These are phyloP conservation scores for Kuschelorhynchus macadamiae DNA, from an alignment of 2,888 invertebrate genomes.

Conservation along the genomic window DNA sequence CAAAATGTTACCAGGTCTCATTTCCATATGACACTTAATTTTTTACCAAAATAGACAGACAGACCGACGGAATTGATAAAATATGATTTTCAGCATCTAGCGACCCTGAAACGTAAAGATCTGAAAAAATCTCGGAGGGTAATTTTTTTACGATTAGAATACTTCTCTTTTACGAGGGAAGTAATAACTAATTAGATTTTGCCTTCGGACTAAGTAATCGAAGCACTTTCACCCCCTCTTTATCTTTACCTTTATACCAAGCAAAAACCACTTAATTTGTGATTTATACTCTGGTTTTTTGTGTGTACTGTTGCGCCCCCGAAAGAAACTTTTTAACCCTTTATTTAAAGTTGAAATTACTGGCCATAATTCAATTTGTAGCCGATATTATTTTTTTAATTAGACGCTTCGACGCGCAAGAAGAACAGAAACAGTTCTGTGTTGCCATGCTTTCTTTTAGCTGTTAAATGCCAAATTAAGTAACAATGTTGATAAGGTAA, in stretches of 20 bases:
- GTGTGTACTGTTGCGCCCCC: conserved; percentile 36
- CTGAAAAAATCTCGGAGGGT: too few species aligned
- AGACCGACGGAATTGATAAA: too few species aligned
- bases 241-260: conserved; percentile 53
- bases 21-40: too few species aligned
- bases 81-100: too few species aligned
- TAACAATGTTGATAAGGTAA: conserved; percentile 19
- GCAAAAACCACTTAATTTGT: conserved; percentile 64
- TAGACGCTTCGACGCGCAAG: conserved; percentile 65
- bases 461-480: too few species aligned
- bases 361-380: conserved; percentile 68
- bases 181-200: too few species aligned
- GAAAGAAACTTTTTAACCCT: conserved; percentile 59
- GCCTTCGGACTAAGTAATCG: conserved; percentile 11
- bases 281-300: conserved; percentile 63
- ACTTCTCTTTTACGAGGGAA: too few species aligned
- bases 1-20: too few species aligned
- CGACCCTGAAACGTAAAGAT: too few species aligned
- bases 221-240: conserved; percentile 54
- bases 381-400: conserved; percentile 69
- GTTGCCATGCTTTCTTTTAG: too few species aligned
- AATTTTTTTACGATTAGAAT: too few species aligned
- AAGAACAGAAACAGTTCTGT: conserved; percentile 36
- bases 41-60: too few species aligned
- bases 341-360: conserved; percentile 68